Evolutionary conservation across 1,140 invertebrate species (phyloP).

Genomic region (Adelges cooleyi): DNA sequence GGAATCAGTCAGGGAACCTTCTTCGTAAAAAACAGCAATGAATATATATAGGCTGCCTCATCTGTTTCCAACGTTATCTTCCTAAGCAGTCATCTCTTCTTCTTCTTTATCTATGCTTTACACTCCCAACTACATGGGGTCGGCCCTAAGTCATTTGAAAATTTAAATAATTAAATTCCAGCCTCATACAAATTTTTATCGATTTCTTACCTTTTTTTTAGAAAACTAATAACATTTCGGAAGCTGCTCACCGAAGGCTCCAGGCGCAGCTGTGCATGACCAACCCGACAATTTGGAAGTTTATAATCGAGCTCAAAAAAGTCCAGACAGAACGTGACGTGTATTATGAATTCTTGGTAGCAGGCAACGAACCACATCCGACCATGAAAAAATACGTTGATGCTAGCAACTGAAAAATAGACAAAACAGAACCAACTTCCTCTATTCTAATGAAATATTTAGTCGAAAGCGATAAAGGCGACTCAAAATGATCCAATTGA

Average conservation of each 20-base stretch:
- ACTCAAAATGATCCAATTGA: neutral
- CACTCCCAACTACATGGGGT: too few relatives aligned
- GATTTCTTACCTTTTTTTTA: neutral
- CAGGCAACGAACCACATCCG: neutral
- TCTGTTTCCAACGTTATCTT: too few relatives aligned
- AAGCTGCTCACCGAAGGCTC: neutral
- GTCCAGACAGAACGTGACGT: neutral
- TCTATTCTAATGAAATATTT: neutral
- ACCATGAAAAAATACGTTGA: neutral
- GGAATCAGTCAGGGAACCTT: too few relatives aligned
- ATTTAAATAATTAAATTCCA: too few relatives aligned
- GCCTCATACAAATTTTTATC: too few relatives aligned
- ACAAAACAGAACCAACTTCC: neutral
- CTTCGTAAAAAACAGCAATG: too few relatives aligned
- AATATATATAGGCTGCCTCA: too few relatives aligned
- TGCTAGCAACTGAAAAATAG: neutral
- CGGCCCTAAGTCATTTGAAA: too few relatives aligned
- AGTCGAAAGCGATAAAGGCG: too few relatives aligned
- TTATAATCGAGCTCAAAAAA: conserved; percentile 22
- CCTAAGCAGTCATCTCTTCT: too few relatives aligned
- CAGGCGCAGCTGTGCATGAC: neutral
- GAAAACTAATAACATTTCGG: neutral
- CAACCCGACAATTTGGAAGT: neutral
- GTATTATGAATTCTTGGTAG: neutral
- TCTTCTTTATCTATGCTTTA: too few relatives aligned